These are phyloP conservation scores for Clarias macrocephalus DNA, from an alignment of 2,113 vertebrate genomes.

Conservation along the genomic window DNA sequence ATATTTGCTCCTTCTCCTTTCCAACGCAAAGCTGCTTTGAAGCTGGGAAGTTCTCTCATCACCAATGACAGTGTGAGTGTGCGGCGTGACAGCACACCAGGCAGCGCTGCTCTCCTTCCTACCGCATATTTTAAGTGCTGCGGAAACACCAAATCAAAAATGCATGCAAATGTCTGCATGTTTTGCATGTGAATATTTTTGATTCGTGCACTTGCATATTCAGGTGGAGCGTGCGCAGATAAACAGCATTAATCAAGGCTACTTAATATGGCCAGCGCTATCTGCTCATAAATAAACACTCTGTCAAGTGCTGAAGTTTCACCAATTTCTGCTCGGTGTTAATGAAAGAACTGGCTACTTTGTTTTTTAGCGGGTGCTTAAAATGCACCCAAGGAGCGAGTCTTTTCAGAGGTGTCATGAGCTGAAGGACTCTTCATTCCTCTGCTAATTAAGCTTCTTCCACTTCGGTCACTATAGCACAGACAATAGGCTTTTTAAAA, in stretches of 20 bases:
- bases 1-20: constrained; percentile 90
- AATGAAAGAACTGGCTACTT: constrained; percentile 63
- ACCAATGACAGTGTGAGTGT: constrained; percentile 97
- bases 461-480: constrained; percentile 21
- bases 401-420: constrained; percentile 46
- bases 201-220: constrained; percentile 65
- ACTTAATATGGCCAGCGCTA: constrained; percentile 60
- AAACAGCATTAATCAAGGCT: constrained; percentile 70
- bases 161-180: constrained; percentile 75
- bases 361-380: constrained; percentile 49
- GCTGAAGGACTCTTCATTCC: constrained; percentile 44
- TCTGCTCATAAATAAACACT: constrained; percentile 64
- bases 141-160: constrained; percentile 71
- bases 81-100: constrained; percentile 97
- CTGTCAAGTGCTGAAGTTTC: constrained; percentile 61
- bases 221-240: constrained; percentile 64
- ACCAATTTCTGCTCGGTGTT: constrained; percentile 57
- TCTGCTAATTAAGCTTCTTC: constrained; percentile 44
- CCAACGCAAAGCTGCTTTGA: constrained; percentile 91
- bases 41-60: constrained; percentile 92
- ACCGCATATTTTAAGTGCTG: constrained; percentile 79
- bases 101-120: constrained; percentile 93
- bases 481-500: constrained; percentile 31
- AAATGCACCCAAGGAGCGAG: constrained; percentile 50
- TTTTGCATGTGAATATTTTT: constrained; percentile 71